Percentiles rank a stretch among this genome's conserved stretches.
These are phyloP conservation scores for Oxygymnocypris stewartii DNA, from an alignment of 2,113 vertebrate genomes.

Conservation along the genomic window DNA sequence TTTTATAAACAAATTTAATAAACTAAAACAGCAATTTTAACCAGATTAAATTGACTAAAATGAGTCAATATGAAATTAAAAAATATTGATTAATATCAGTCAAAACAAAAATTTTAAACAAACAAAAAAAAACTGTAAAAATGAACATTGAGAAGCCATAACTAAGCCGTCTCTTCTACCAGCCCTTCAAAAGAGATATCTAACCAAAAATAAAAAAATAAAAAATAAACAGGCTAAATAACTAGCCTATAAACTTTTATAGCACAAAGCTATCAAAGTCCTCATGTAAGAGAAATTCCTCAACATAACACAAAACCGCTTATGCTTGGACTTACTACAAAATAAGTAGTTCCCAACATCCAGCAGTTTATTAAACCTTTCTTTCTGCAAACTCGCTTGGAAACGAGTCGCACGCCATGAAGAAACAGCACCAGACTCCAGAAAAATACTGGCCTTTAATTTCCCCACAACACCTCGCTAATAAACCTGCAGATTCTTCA, in stretches of 20 bases:
- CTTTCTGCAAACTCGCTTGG: not conserved
- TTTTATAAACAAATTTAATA: too few relatives aligned
- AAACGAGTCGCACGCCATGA: not conserved
- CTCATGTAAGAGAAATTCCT: not conserved
- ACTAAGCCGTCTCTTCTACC: not conserved
- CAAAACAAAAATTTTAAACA: not conserved
- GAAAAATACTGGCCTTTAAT: not conserved
- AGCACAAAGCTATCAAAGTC: not conserved
- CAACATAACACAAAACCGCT: not conserved
- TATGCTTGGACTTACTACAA: not conserved
- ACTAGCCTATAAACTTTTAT: not conserved
- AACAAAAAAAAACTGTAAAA: not conserved
- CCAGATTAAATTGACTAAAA: not conserved
- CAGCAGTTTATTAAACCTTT: not conserved
- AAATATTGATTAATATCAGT: not conserved
- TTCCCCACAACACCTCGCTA: not conserved
- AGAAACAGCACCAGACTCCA: not conserved
- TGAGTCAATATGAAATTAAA: not conserved
- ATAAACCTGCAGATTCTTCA: not conserved
- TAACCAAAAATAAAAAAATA: not conserved
- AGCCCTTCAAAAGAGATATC: not conserved
- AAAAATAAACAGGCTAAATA: not conserved
- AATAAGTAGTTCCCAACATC: not conserved
- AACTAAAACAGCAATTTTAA: not conserved
- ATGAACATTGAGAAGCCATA: not conserved